These are phyloP conservation scores for Zeugodacus cucurbitae DNA, from an alignment of 1,140 invertebrate species.

Conservation along the genomic window DNA sequence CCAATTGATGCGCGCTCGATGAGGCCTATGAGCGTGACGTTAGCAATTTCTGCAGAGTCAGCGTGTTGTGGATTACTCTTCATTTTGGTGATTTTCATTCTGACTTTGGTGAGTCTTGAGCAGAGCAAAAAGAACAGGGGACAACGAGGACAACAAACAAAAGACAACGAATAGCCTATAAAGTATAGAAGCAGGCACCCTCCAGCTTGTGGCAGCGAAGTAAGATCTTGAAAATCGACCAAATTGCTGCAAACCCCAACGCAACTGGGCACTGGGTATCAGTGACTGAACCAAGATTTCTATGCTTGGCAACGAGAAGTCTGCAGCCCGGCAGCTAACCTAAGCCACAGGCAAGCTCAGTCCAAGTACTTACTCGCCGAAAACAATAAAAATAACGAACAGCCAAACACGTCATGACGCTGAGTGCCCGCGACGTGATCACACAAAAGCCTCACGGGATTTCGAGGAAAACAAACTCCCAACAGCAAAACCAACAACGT, in stretches of 20 bases:
- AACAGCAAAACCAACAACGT: background rate
- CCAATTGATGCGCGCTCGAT: background rate
- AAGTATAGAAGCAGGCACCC: background rate
- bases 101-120: slow-evolving; percentile 64
- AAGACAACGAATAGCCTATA: background rate
- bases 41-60: background rate
- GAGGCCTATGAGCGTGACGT: background rate
- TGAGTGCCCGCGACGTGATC: slow-evolving; percentile 21
- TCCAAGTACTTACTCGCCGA: background rate
- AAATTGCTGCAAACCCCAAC: background rate
- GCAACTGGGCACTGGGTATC: background rate
- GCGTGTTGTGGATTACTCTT: slow-evolving; percentile 48
- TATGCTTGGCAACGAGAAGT: background rate
- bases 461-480: background rate
- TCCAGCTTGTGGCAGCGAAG: background rate
- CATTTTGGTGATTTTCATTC: slow-evolving; percentile 62
- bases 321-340: background rate
- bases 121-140: slow-evolving; percentile 56
- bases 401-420: background rate
- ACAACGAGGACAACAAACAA: no score
- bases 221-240: background rate
- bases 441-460: slow-evolving; percentile 27
- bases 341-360: background rate
- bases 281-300: background rate
- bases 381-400: background rate